Evolutionary conservation across 1,140 invertebrate genomes (phyloP).

Genomic region (Holotrichia oblita): DNA sequence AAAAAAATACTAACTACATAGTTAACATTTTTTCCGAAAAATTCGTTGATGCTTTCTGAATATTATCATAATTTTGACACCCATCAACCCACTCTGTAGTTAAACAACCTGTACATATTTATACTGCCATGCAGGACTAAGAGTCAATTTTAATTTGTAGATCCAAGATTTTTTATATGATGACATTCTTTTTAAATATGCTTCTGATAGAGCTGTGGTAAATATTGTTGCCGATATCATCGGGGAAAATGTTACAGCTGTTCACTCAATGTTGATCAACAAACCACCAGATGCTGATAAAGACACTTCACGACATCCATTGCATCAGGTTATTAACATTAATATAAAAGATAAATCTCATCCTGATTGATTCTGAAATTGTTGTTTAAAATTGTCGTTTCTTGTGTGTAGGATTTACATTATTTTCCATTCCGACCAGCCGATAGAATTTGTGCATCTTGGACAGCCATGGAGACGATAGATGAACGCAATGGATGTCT

Average conservation of each 20-base stretch:
- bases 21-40: too few species aligned
- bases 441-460: conserved; percentile 81
- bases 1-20: too few species aligned
- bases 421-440: conserved; percentile 90
- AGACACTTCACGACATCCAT: conserved; percentile 75
- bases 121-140: too few species aligned
- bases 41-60: too few species aligned
- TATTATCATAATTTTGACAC: too few species aligned
- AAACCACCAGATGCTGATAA: conserved; percentile 82
- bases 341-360: neutral
- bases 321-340: conserved; percentile 73
- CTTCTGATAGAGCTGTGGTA: conserved; percentile 70
- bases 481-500: conserved; percentile 85
- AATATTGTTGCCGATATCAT: conserved; percentile 81
- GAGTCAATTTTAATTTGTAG: conserved; percentile 58
- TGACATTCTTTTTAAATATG: conserved; percentile 77
- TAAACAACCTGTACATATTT: too few species aligned
- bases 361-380: neutral
- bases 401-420: conserved; percentile 73
- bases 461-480: conserved; percentile 90
- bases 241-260: conserved; percentile 80
- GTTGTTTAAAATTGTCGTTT: conserved; percentile 15
- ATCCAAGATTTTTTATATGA: conserved; percentile 81
- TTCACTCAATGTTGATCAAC: too few species aligned
- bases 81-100: too few species aligned